Base-by-base conservation (phyloP, 1,140 invertebrate genomes). In the Medauroidea extradentata region DNA sequence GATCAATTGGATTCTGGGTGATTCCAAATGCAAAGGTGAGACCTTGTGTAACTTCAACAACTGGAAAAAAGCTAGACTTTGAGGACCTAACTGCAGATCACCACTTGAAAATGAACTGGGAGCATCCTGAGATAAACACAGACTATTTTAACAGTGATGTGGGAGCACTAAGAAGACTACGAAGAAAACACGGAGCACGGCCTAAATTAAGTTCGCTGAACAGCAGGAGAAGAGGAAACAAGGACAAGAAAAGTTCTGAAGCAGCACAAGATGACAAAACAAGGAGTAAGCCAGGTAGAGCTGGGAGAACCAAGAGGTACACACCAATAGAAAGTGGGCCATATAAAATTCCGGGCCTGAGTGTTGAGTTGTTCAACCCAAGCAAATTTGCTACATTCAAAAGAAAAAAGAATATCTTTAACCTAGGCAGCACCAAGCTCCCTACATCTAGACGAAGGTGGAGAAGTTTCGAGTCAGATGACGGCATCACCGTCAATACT, bases 1-100 rank as follows among this genome's bases (percentile, higher is more conserved):
- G 77, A 53, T 74, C 75, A 2, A 79, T 83, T 43, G 81, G 81
- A 0, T 84, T 84, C 63, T 83, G 81, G 81, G 77, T 84, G 3
- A 56, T 83, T 9, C 77, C 81, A 2, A 76, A 76, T 53, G 69
- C 80, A 1, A 75, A 79, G 67, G 73, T 83, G 1, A 63, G 74
- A 54, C 71, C 73, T 7, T 79, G 75, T 18, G 2, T 43, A 9
- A 11, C 49, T 19, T 8, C 25, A 19, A 11, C 27, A 51, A 9
- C 8, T 34, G 49, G n/a, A 16, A 51, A 16, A n/a, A 51, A 2
- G 38, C 38, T 34, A 51, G 24, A 27, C 18, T 27, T 23, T 5
- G 34, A 51, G 13, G 25, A 24, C 16, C 25, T 8, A 11, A 8
- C 13, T 18, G 49, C 25, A 2, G 34, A 16, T 16, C 23, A 51